Conservation (phyloP, 2,888 invertebrate genomes). For the Nycteola revayana region DNA sequence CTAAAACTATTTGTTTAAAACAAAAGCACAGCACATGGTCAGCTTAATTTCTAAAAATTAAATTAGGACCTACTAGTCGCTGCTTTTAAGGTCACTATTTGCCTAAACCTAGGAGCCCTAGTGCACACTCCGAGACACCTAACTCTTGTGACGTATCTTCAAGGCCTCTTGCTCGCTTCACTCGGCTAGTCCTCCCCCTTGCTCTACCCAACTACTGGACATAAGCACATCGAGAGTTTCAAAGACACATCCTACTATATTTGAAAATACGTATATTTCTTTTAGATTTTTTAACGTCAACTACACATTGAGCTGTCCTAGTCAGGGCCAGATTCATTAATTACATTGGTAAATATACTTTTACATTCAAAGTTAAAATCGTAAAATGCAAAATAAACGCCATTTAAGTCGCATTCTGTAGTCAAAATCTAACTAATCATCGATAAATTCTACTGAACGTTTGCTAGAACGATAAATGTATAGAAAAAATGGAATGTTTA, state of each 20-base stretch:
- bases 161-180: constrained; percentile 23
- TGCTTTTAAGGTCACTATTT: constrained; percentile 63
- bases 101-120: constrained; percentile 74
- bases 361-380: constrained; percentile 46
- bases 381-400: constrained; percentile 64
- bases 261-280: constrained; percentile 63
- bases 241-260: constrained; percentile 76
- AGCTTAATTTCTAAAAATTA: constrained; percentile 76
- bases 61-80: constrained; percentile 69
- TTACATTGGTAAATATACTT: constrained; percentile 48
- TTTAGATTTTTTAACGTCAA: constrained; percentile 54
- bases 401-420: constrained; percentile 46
- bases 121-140: constrained; percentile 52
- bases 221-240: constrained; percentile 78
- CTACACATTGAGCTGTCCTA: constrained; percentile 78
- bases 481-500: constrained; percentile 78
- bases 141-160: constrained; percentile 33
- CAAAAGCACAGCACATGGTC: constrained; percentile 82
- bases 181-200: constrained; percentile 36
- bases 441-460: constrained; percentile 51
- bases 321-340: constrained; percentile 61
- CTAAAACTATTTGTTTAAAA: constrained; percentile 77
- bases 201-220: constrained; percentile 71
- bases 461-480: constrained; percentile 59
- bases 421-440: constrained; percentile 62